A percentile compares a stretch with the other conserved stretches of the same genome.
phyloP scores from a whole-genome alignment of 2,888 invertebrate species.

The Eueremaeus valkanovi region DNA sequence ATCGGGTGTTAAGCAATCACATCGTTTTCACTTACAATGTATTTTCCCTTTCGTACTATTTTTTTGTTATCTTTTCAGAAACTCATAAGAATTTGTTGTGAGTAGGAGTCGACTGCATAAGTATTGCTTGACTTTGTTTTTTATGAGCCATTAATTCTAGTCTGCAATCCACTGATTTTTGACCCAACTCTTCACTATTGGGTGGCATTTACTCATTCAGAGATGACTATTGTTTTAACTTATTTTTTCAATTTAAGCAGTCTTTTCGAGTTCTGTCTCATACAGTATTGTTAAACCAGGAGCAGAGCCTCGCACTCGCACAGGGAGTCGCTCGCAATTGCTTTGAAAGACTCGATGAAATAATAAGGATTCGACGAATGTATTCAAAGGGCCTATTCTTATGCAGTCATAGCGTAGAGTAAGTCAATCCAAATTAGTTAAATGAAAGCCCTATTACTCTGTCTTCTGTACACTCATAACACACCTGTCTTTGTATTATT shows the following conservation, averaged over 20 bases:
- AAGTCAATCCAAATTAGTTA: background rate
- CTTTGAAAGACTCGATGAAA: background rate
- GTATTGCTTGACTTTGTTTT: background rate
- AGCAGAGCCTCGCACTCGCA: background rate
- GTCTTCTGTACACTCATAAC: background rate
- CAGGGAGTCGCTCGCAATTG: constrained; percentile 7
- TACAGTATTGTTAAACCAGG: background rate
- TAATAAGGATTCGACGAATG: background rate
- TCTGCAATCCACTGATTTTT: background rate
- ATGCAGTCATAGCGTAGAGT: background rate
- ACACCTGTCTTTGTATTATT: constrained; percentile 31
- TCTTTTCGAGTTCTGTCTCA: background rate
- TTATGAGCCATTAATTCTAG: background rate
- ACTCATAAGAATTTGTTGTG: background rate
- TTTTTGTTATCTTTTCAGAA: background rate
- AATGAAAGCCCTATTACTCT: constrained; percentile 21
- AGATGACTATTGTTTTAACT: background rate
- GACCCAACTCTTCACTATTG: constrained; percentile 12
- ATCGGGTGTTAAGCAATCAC: constrained; percentile 29
- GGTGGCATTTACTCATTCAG: background rate
- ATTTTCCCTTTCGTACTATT: background rate
- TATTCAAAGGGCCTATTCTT: background rate
- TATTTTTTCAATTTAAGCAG: too few species aligned
- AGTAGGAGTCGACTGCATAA: constrained; percentile 14
- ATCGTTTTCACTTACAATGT: background rate